A percentile compares a stretch with the other conserved stretches of the same genome.
Evolutionary conservation across 2,888 invertebrate species (phyloP).

Genomic region (Sisyra terminalis): DNA sequence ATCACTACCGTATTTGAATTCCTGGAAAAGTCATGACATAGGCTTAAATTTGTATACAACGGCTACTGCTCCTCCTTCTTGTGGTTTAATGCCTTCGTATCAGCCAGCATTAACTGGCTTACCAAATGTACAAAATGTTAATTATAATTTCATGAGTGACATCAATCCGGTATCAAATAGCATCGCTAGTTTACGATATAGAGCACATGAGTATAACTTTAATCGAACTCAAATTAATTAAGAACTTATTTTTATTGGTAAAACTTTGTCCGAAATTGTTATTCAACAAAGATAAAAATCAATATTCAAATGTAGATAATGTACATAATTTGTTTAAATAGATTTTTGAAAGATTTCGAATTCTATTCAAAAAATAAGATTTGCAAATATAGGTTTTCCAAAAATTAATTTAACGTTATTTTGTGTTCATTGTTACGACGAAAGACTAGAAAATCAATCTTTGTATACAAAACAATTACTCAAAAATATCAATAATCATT

Average conservation of each 20-base stretch:
- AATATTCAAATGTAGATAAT: no score
- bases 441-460: no score
- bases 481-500: no score
- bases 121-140: background rate
- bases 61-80: background rate
- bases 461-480: no score
- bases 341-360: no score
- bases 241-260: background rate
- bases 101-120: conserved; percentile 1
- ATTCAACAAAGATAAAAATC: background rate
- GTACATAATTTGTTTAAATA: no score
- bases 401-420: no score
- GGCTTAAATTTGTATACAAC: conserved; percentile 1
- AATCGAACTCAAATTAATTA: conserved; percentile 2
- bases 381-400: no score
- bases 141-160: conserved; percentile 6
- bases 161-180: conserved; percentile 6
- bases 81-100: conserved; percentile 5
- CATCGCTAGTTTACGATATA: conserved; percentile 7
- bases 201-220: conserved; percentile 8
- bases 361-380: no score
- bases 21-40: conserved; percentile 7
- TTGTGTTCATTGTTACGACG: no score
- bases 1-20: conserved; percentile 5
- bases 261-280: background rate